Base-by-base conservation (phyloP, 2,797 vertebrate species). In the Cephalopachus bancanus region DNA sequence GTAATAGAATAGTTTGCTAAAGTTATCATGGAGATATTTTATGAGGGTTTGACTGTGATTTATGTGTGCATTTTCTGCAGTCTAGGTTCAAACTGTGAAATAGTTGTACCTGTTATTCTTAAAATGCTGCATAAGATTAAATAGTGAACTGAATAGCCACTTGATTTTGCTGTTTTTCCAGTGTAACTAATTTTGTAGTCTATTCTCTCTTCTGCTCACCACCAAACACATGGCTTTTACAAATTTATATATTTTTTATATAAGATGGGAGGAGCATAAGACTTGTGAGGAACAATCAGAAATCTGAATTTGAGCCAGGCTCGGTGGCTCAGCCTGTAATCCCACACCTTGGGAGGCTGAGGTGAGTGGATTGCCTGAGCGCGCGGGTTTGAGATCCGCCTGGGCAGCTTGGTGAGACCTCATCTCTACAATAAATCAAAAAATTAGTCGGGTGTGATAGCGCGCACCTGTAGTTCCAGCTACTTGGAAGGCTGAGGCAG, bases 141-240 rank as follows among this genome's bases (percentile, higher is more conserved):
- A 87, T 79, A 44, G 28, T 51, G 64, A 89, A 64, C 49, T 81
- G 30, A 83, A 80, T 65, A 84, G 26, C 55, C 67, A 72, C 74
- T 93, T 91, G 74, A 95, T 89, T 95, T 94, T 95, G 10, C 83
- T 93, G 57, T 85, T 67, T 55, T 91, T 93, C 33, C 74, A 92
- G 2, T 91, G 78, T 91, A 89, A 81, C 55, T 76, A 92, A 85
- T 85, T 89, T 91, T 55, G 17, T 22, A 60, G 69, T 76, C 49
- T 88, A 15, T 64, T 88, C 55, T 85, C 16, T 74, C 20, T 95
- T 49, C 51, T 67, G 30, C 3, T 89, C 51, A 57, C n/a, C 19
- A 10, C 16, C 81, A 76, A 93, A 83, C 93, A 51, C 19, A 59
- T 30, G 7, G 64, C 2, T 83, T 81, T 30, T 69, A 49, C 86